Conservation (phyloP, 2,888 invertebrate genomes). For the Ormyrus nitidulus region DNA sequence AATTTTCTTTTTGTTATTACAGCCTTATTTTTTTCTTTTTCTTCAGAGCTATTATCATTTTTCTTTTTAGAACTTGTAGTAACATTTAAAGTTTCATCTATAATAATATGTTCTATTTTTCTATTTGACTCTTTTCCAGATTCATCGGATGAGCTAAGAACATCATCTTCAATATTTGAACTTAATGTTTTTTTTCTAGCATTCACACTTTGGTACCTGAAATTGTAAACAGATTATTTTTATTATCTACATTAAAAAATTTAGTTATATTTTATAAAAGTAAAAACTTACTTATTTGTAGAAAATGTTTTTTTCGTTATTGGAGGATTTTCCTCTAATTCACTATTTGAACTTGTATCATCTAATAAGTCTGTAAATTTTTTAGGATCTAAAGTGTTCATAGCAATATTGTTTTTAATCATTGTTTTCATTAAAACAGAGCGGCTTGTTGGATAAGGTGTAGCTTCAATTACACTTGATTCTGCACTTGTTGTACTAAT, state of each 20-base stretch:
- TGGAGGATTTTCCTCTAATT: not conserved
- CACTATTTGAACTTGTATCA: slow-evolving; percentile 31
- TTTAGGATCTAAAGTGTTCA: slow-evolving; percentile 40
- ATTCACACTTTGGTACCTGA: slow-evolving; percentile 53
- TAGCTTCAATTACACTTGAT: slow-evolving; percentile 62
- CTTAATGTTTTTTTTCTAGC: slow-evolving; percentile 44
- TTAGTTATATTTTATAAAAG: not conserved
- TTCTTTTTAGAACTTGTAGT: slow-evolving; percentile 47
- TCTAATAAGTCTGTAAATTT: slow-evolving; percentile 39
- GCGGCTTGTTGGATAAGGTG: slow-evolving; percentile 64
- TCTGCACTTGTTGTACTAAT: slow-evolving; percentile 15
- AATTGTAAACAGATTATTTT: slow-evolving; percentile 35
- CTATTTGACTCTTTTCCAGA: slow-evolving; percentile 38
- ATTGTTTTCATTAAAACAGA: slow-evolving; percentile 63
- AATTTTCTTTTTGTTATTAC: slow-evolving; percentile 59
- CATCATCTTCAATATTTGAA: slow-evolving; percentile 51
- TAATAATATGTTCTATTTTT: slow-evolving; percentile 48
- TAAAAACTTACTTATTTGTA: slow-evolving; percentile 44
- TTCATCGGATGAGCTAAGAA: slow-evolving; percentile 57
- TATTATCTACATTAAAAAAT: slow-evolving; percentile 7
- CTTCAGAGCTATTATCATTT: not conserved
- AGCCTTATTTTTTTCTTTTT: slow-evolving; percentile 57
- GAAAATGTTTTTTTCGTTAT: slow-evolving; percentile 10
- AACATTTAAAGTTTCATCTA: slow-evolving; percentile 59
- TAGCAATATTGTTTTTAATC: slow-evolving; percentile 54